Evolutionary conservation across 2,797 vertebrate species (phyloP), one percentile per base, ranked within the genome.

Genomic region (Gymnodraco acuticeps): DNA sequence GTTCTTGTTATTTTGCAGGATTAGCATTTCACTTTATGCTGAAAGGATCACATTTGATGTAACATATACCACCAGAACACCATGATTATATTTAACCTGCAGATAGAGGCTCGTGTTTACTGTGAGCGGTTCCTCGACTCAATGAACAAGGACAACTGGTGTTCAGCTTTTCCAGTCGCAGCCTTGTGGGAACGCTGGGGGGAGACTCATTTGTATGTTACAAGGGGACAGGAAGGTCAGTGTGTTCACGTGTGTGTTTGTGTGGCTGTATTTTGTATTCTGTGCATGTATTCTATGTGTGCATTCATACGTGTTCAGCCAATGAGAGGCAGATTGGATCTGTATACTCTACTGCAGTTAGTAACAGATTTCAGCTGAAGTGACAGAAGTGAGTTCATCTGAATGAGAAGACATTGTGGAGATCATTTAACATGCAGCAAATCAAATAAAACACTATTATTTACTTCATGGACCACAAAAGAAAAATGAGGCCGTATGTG

Each of bases 131-230:
- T 70, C 17, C 27, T 56, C 46, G 27, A 63, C 51, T 41, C 65
- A 71, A 50, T 23, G 38, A 80, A 80, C 77, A 86, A 81, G 75
- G 82, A 73, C 67, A 77, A 80, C 75, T 81, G 64, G 77, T 84
- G 75, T 77, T 75, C 69, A 73, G 79, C 42, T 65, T 52, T 33
- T 31, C 45, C 61, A 27, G 27, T 60, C 5, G 0, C 23, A 68
- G 61, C 82, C 76, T 74, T 68, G 16, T 84, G 83, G 78, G 76
- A 80, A 61, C 6, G 10, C 58, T 71, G 54, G 75, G 76, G 77
- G 78, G 80, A 78, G 69, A 76, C 71, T 82, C 70, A 75, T 83
- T 73, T 83, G 73, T 83, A 66, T 83, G 78, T 82, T 78, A 62
- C 73, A 83, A 85, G 70, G 63, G 55, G 63, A 88, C 67, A 75